Conservation (phyloP, 2,888 invertebrate genomes). For the Acanthosoma haemorrhoidale region DNA sequence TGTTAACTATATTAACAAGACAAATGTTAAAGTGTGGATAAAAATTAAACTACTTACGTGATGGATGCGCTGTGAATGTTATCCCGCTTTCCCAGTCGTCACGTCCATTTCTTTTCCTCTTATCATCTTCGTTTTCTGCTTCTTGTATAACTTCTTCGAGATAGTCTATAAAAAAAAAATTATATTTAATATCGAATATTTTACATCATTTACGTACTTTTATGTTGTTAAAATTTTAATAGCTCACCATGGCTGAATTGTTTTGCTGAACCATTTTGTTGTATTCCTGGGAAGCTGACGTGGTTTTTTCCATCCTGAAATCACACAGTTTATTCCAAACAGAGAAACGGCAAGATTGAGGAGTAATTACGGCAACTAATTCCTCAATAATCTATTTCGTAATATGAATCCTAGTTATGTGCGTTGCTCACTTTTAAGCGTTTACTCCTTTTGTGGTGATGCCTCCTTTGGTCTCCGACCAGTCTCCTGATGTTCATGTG, state of each 20-base stretch:
- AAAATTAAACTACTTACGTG: conserved; percentile 49
- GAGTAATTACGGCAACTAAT: too few relatives aligned
- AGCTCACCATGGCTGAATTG: conserved; percentile 78
- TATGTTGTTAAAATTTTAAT: too few relatives aligned
- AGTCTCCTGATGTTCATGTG: conserved; percentile 84
- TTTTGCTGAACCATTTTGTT: conserved; percentile 82
- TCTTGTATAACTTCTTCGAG: conserved; percentile 77
- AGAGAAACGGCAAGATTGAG: too few relatives aligned
- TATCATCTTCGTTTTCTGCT: conserved; percentile 52
- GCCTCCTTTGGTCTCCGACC: conserved; percentile 77
- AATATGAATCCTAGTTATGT: too few relatives aligned
- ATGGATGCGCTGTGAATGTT: conserved; percentile 82
- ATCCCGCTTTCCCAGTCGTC: conserved; percentile 83
- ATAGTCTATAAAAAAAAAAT: conserved; percentile 58
- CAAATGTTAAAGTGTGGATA: neutral
- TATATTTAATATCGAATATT: too few relatives aligned
- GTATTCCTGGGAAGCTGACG: conserved; percentile 84
- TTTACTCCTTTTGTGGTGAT: conserved; percentile 70
- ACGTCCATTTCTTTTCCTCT: conserved; percentile 43
- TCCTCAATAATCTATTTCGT: too few relatives aligned
- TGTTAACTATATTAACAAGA: neutral
- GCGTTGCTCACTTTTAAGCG: conserved; percentile 64
- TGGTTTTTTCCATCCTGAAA: conserved; percentile 80
- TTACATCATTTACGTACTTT: too few relatives aligned
- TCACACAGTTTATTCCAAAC: too few relatives aligned